Conservation (phyloP, 2,797 vertebrate species). For the Leptodactylus fallax region DNA sequence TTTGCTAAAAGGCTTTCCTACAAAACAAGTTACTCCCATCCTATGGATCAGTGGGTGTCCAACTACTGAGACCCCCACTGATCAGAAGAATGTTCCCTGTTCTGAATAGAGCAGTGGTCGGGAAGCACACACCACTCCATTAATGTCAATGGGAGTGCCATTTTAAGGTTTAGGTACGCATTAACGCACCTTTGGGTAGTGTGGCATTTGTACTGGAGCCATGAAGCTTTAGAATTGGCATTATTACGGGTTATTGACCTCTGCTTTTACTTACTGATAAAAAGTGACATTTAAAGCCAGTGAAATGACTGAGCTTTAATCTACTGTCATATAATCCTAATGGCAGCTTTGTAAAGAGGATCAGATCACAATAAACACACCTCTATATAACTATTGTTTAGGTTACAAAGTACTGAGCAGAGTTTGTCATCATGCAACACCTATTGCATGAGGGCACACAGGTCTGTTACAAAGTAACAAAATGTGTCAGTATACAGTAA, state of each 20-base stretch:
- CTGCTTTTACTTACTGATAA: not conserved
- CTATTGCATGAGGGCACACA: not conserved
- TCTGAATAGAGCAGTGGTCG: no score
- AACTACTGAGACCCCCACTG: no score
- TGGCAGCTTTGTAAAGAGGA: not conserved
- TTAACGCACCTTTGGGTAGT: no score
- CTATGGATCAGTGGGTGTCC: no score
- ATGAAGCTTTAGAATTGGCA: no score
- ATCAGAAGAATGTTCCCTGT: no score
- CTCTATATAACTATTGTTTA: not conserved
- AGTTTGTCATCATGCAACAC: not conserved
- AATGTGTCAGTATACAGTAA: not conserved
- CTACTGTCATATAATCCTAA: not conserved
- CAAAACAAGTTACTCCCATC: no score
- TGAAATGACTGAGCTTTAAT: not conserved
- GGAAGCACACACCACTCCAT: no score
- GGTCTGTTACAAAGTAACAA: slow-evolving; percentile 7
- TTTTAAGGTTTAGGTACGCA: no score
- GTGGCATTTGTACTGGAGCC: no score
- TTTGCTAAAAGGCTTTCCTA: no score
- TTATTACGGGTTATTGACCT: not conserved
- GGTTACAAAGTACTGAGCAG: not conserved
- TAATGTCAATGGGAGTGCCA: no score
- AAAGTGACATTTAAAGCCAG: not conserved
- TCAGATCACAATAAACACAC: not conserved